A percentile compares a stretch with the other conserved stretches of the same genome.
Evolutionary conservation across 2,888 invertebrate genomes (phyloP).

Genomic region (Nomada goodeniana): DNA sequence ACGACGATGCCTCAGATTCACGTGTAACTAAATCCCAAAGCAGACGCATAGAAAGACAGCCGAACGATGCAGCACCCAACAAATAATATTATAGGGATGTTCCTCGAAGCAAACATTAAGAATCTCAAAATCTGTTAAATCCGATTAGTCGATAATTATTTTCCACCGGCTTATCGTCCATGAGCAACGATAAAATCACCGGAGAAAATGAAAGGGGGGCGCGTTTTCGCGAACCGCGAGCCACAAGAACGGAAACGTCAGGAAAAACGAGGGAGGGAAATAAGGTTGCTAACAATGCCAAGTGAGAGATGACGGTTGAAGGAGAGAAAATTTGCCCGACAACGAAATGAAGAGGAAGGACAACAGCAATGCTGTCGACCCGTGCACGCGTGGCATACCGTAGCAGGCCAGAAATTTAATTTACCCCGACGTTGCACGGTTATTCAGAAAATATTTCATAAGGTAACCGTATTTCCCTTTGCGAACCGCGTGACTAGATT

Average conservation of each 20-base stretch:
- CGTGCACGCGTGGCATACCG: neutral
- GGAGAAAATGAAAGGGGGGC: too few relatives aligned
- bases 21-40: too few relatives aligned
- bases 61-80: too few relatives aligned
- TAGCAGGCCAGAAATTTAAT: constrained; percentile 46
- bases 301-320: constrained; percentile 25
- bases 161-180: too few relatives aligned
- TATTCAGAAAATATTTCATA: constrained; percentile 41
- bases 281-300: constrained; percentile 31
- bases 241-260: neutral
- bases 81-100: too few relatives aligned
- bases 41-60: too few relatives aligned
- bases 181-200: too few relatives aligned
- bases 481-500: constrained; percentile 23
- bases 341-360: neutral
- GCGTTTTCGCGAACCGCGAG: neutral
- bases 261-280: constrained; percentile 1
- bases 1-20: too few relatives aligned
- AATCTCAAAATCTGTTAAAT: too few relatives aligned
- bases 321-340: neutral
- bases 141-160: neutral
- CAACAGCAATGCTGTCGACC: neutral
- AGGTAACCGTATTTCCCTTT: constrained; percentile 21
- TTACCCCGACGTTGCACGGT: constrained; percentile 30
- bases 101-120: too few relatives aligned